Base-by-base conservation (phyloP, 2,888 invertebrate genomes). In the Cephonodes hylas region DNA sequence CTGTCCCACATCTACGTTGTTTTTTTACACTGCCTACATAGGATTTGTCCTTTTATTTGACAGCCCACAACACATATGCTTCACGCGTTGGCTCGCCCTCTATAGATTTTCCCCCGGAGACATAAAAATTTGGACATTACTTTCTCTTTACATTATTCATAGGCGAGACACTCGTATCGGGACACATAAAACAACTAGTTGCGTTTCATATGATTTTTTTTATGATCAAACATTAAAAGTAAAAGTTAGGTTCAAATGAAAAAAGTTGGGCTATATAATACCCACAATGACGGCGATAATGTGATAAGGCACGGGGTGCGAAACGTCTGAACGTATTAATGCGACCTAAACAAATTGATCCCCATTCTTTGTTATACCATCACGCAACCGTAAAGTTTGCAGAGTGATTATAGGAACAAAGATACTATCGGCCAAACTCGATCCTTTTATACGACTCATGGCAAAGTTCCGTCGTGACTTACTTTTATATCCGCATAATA, bases 1-100 rank as follows among this genome's bases (percentile, higher is more conserved):
- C 80, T 79, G 80, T 78, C 80, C 84, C 73, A 81, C 80, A 83
- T 84, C 80, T 84, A 86, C 82, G 81, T 84, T 84, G 81, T 73
- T 77, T 84, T 87, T n/a, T 85, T 84, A 85, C 80, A 81, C 76
- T 67, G 58, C 56, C 61, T 69, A 76, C 69, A 74, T 74, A 76
- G 75, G 10, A 79, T 76, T 79, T 77, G 77, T 79, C 80, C 79
- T 85, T 88, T 87, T 85, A 85, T 85, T 86, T 79, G 70, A 79
- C 74, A 77, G 76, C 73, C 77, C 77, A 80, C 82, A 85, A 75
- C 85, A 81, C 78, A 82, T 80, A 82, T 80, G 81, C 79, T 73
- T 79, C 77, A 72, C 79, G 73, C 81, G 73, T 84, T 88, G 87
- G 85, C 86, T 85, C 85, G 75, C 84, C 73, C 77, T 78, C 78